phyloP scores from a whole-genome alignment of 2,888 invertebrate species.

The Ptilodon capucinus region DNA sequence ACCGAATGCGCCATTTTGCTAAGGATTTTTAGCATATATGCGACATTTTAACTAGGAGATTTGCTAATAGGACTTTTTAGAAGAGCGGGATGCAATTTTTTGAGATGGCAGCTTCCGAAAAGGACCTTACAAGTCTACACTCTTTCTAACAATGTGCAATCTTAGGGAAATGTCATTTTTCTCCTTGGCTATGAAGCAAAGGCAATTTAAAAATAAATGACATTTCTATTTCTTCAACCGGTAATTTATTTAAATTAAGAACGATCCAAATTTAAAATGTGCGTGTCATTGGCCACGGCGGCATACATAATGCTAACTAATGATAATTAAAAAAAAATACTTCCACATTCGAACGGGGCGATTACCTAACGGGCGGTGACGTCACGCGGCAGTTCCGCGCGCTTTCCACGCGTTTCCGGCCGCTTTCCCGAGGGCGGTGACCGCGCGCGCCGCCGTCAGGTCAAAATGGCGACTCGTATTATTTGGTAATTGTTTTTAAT shows the following conservation, averaged over 20 bases:
- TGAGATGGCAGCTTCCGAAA: too few relatives aligned
- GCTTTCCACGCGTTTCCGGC: slow-evolving; percentile 60
- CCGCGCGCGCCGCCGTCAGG: slow-evolving; percentile 22
- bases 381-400: slow-evolving; percentile 46
- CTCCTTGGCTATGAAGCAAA: too few relatives aligned
- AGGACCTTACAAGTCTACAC: too few relatives aligned
- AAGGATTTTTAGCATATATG: too few relatives aligned
- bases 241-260: not conserved
- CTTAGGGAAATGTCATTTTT: too few relatives aligned
- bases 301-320: not conserved
- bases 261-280: not conserved
- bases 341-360: slow-evolving; percentile 30
- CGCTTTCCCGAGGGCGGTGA: slow-evolving; percentile 62
- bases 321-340: slow-evolving; percentile 6
- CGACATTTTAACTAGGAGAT: too few relatives aligned
- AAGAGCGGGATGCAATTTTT: too few relatives aligned
- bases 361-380: slow-evolving; percentile 51
- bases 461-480: slow-evolving; percentile 8
- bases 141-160: too few relatives aligned
- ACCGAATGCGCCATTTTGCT: too few relatives aligned
- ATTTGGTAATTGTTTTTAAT: not conserved
- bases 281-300: not conserved
- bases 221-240: not conserved
- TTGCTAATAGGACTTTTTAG: too few relatives aligned
- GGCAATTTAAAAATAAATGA: too few relatives aligned